A percentile compares a stretch with the other conserved stretches of the same genome.
Conservation (phyloP, 1,140 invertebrate species). For the Dreissena rostriformis region DNA sequence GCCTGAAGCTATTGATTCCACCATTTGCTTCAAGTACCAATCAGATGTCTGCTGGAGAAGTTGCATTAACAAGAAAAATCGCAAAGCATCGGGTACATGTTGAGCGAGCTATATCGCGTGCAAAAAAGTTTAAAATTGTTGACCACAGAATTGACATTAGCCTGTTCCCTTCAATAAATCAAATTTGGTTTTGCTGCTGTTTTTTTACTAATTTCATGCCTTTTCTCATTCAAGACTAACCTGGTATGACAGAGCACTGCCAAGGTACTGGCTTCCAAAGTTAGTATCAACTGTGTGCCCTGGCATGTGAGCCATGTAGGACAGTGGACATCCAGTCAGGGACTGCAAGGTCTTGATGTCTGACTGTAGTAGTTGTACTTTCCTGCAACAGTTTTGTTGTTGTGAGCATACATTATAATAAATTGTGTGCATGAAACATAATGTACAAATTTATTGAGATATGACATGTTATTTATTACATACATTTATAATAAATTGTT, state of each 20-base stretch:
- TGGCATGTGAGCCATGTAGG: background rate
- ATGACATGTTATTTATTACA: too few species aligned
- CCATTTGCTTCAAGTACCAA: constrained; percentile 34
- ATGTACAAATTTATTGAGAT: too few species aligned
- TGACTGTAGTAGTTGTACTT: background rate
- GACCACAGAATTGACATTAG: constrained; percentile 6
- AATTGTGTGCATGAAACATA: too few species aligned
- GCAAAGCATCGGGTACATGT: constrained; percentile 38
- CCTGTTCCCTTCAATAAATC: constrained; percentile 38
- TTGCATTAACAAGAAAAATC: constrained; percentile 23
- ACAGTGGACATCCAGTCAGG: background rate
- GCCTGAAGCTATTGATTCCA: constrained; percentile 34
- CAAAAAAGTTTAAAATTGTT: constrained; percentile 51
- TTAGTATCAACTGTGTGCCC: background rate
- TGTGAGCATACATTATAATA: too few species aligned
- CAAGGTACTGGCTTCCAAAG: background rate
- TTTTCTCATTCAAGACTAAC: constrained; percentile 15
- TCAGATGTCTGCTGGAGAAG: constrained; percentile 45
- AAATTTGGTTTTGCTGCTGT: constrained; percentile 46
- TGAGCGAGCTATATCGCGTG: constrained; percentile 37
- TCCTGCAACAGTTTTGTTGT: too few species aligned
- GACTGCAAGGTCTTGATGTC: background rate
- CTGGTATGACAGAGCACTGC: constrained; percentile 13
- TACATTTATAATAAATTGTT: too few species aligned
- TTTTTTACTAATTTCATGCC: constrained; percentile 42